Conservation (phyloP, 2,797 vertebrate species). For the Mormyrus proboscirostris region DNA sequence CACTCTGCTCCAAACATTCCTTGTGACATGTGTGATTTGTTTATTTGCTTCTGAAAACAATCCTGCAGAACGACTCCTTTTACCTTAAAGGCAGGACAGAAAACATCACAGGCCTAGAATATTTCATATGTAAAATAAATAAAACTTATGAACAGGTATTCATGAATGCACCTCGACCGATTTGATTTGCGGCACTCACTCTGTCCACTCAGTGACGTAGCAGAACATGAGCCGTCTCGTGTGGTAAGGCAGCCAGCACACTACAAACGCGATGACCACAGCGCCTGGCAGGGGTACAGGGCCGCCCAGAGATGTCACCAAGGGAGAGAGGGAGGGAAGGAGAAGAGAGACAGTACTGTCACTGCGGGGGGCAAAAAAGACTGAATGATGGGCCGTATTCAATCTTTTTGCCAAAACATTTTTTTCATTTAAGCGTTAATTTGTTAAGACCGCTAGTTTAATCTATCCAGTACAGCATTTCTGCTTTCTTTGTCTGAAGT, state of each 20-base stretch:
- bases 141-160: not conserved
- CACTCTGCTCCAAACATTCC: not conserved
- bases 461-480: not conserved
- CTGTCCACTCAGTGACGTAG: slow-evolving; percentile 79
- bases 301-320: not conserved
- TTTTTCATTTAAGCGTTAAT: not conserved
- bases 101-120: not conserved
- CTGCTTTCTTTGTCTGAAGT: not conserved
- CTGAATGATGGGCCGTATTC: not conserved
- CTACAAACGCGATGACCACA: slow-evolving; percentile 89
- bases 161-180: not conserved
- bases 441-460: not conserved
- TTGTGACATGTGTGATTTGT: not conserved
- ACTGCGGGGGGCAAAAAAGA: not conserved
- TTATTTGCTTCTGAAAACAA: not conserved
- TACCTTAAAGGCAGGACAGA: not conserved
- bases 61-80: not conserved
- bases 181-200: slow-evolving; percentile 65
- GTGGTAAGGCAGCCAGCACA: slow-evolving; percentile 95
- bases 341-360: not conserved
- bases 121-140: not conserved
- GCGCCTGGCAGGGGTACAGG: slow-evolving; percentile 59
- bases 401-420: not conserved
- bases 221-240: slow-evolving; percentile 90
- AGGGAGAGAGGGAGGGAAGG: not conserved